Evolutionary conservation across 2,113 vertebrate genomes (phyloP).

Genomic region (Salminus brasiliensis): DNA sequence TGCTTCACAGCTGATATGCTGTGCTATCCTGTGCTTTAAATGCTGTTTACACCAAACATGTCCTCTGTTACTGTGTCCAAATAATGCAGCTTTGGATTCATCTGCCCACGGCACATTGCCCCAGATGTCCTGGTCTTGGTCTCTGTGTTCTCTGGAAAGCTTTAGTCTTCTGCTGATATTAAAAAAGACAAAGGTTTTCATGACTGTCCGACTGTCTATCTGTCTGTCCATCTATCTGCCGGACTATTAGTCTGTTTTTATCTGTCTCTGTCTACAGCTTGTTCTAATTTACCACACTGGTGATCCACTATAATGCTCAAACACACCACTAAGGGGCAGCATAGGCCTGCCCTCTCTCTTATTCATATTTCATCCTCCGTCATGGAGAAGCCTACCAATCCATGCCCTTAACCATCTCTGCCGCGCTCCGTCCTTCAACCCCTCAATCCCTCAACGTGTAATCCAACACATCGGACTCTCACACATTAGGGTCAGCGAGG

Average conservation of each 20-base stretch:
- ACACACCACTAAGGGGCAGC: slow-evolving; percentile 25
- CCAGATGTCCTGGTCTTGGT: too few species aligned
- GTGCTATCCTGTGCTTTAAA: too few species aligned
- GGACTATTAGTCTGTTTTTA: not conserved
- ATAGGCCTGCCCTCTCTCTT: not conserved
- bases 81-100: too few species aligned
- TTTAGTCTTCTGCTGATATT: too few species aligned
- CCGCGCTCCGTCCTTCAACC: not conserved
- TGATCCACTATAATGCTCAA: not conserved
- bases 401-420: not conserved
- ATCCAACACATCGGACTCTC: not conserved
- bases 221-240: not conserved
- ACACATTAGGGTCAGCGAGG: not conserved
- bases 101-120: too few species aligned
- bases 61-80: too few species aligned
- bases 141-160: too few species aligned
- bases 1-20: too few species aligned
- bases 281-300: not conserved
- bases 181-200: too few species aligned
- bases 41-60: too few species aligned
- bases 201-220: too few species aligned
- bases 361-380: not conserved
- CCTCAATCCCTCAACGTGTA: not conserved
- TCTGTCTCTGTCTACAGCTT: not conserved
- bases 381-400: too few species aligned